phyloP scores from a whole-genome alignment of 2,888 invertebrate genomes.

The Xestoiulus laeticollis region DNA sequence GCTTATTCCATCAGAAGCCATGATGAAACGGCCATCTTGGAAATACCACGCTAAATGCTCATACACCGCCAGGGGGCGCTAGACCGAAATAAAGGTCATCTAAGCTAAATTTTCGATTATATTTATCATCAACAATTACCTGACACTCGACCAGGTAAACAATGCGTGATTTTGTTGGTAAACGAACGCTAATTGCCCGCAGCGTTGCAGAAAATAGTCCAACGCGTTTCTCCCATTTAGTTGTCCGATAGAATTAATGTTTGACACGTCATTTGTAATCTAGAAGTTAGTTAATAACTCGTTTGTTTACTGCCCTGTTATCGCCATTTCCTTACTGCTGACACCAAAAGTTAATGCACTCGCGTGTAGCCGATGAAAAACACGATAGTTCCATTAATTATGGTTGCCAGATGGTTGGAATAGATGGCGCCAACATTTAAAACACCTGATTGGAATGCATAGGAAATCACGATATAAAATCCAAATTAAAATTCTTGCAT shows the following conservation, averaged over 20 bases:
- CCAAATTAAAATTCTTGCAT: too few species aligned
- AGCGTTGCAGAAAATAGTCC: not conserved
- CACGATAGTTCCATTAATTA: not conserved
- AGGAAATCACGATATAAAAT: too few species aligned
- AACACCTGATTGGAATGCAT: too few species aligned
- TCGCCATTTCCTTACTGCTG: not conserved
- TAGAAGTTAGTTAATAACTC: constrained; percentile 9
- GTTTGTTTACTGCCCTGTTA: constrained; percentile 6
- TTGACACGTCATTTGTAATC: constrained; percentile 26
- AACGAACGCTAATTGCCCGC: not conserved
- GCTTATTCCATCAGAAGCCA: too few species aligned
- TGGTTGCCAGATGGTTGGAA: too few species aligned
- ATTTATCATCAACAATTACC: not conserved
- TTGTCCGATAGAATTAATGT: not conserved
- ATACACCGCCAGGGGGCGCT: not conserved
- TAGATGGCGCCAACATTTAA: too few species aligned
- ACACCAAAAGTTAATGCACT: constrained; percentile 14
- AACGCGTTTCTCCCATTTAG: constrained; percentile 15
- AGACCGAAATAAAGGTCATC: not conserved
- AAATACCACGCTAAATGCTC: not conserved
- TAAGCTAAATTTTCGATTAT: not conserved
- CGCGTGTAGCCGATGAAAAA: not conserved
- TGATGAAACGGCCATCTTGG: not conserved
- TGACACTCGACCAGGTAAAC: not conserved
- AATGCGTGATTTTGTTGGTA: not conserved